phyloP scores from a whole-genome alignment of 1,140 invertebrate genomes.

The Octopus bimaculoides region DNA sequence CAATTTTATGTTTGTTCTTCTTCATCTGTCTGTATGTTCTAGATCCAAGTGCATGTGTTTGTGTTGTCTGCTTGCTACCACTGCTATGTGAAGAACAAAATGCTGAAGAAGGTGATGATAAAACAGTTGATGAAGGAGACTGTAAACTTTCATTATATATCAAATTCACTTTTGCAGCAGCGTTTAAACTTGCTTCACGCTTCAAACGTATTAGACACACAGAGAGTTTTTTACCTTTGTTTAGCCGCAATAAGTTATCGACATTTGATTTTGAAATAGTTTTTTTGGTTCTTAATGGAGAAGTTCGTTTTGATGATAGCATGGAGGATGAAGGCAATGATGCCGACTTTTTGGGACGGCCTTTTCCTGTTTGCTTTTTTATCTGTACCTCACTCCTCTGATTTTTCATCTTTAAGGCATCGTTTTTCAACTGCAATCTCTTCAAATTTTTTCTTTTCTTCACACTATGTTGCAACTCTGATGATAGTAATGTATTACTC shows the following conservation, averaged over 20 bases:
- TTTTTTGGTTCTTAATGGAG: background rate
- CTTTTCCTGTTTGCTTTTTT: background rate
- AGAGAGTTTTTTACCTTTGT: slow-evolving; percentile 5
- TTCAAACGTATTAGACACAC: slow-evolving; percentile 21
- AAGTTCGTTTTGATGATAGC: background rate
- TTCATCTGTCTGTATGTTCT: too few species aligned
- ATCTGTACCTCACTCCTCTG: background rate
- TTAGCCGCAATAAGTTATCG: background rate
- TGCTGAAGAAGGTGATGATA: too few species aligned
- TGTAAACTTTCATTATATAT: slow-evolving; percentile 21
- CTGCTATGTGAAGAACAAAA: too few species aligned
- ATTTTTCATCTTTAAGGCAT: background rate
- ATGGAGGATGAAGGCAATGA: background rate
- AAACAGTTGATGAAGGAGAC: background rate
- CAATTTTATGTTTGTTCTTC: too few species aligned
- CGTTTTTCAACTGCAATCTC: background rate
- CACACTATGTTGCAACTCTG: too few species aligned
- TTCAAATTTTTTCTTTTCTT: too few species aligned
- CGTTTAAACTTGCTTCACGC: slow-evolving; percentile 42
- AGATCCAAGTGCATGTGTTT: too few species aligned
- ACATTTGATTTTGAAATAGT: background rate
- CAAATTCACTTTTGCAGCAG: slow-evolving; percentile 36
- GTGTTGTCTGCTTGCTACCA: too few species aligned
- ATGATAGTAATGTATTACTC: too few species aligned
- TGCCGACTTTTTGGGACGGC: background rate